These are phyloP conservation scores for Tetragonisca angustula DNA, from an alignment of 2,888 invertebrate genomes.

Conservation along the genomic window DNA sequence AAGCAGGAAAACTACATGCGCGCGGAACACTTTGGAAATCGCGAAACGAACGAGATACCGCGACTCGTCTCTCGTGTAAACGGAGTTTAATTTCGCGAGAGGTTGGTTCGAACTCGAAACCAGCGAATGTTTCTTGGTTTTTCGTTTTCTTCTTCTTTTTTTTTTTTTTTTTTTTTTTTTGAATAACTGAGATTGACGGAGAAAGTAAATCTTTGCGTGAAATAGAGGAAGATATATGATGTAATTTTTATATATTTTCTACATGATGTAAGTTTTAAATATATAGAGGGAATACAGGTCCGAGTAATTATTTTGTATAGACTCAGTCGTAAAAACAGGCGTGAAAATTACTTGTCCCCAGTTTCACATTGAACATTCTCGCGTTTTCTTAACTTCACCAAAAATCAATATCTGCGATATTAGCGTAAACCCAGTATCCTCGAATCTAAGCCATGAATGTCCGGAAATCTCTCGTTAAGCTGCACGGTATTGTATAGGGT, in stretches of 20 bases:
- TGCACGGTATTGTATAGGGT: neutral
- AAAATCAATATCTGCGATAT: no score
- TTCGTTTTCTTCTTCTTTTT: neutral
- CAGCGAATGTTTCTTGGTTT: neutral
- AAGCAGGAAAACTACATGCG: conserved; percentile 13
- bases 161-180: neutral
- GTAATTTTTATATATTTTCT: no score
- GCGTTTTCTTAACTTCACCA: no score
- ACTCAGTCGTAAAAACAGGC: no score
- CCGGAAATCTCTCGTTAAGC: neutral
- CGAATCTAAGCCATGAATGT: neutral
- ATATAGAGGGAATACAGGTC: no score
- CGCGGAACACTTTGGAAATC: neutral
- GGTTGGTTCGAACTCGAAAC: neutral
- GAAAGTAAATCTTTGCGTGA: no score
- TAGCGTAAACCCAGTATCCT: neutral
- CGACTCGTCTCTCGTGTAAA: neutral
- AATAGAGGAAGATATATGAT: no score
- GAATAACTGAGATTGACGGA: no score
- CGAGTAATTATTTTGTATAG: no score
- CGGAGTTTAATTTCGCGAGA: conserved; percentile 14
- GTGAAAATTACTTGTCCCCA: no score
- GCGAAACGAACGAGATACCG: neutral
- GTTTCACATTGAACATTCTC: no score
- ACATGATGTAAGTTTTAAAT: no score